Base-by-base conservation (phyloP, 2,113 vertebrate genomes). In the Empidonax alnorum region DNA sequence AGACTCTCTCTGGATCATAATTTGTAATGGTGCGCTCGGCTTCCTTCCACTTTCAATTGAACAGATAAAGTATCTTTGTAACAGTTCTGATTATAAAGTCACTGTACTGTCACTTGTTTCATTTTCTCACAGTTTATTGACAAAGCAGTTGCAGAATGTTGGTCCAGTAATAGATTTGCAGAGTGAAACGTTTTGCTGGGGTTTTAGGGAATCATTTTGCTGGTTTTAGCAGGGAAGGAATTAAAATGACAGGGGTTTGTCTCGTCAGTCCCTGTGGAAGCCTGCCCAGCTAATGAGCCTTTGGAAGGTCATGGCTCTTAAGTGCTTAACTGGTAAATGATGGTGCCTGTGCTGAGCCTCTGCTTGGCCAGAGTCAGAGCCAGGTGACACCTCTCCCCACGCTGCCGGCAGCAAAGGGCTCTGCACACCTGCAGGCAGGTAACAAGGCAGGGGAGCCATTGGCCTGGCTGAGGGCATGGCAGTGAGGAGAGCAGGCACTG, bases 61-160 rank as follows among this genome's bases (percentile, higher is more conserved):
- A 16, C 12, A 90, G 61, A 90, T 84, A 42, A 68, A 87, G 21
- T 58, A 67, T 85, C 85, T 90, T 63, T 42, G 24, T 71, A 53
- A 46, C 82, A 82, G 56, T 75, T 90, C 39, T 87, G 82, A 63
- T 89, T 82, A 71, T 55, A 63, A 65, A 91, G 46, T 81, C 73
- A 62, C 71, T 93, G 74, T 30, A 22, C 82, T 89, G 78, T 71
- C 74, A 75, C 11, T 90, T 59, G 47, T 79, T 95, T 79, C 1
- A 1, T 90, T 88, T 93, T 90, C 82, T 94, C 56, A 35, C 37
- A 13, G 0, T 78, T 85, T 82, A 90, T 87, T 82, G 88, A 67
- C 1, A 0, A 72, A 79, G 44, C 66, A 20, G 41, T 52, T 65
- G 10, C 35, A 33, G 88, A 87, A 78, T 4, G 1, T 55, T 82